A percentile compares a stretch with the other conserved stretches of the same genome.
These are phyloP conservation scores for Escarpia spicata DNA, from an alignment of 2,888 invertebrate species.

Conservation along the genomic window DNA sequence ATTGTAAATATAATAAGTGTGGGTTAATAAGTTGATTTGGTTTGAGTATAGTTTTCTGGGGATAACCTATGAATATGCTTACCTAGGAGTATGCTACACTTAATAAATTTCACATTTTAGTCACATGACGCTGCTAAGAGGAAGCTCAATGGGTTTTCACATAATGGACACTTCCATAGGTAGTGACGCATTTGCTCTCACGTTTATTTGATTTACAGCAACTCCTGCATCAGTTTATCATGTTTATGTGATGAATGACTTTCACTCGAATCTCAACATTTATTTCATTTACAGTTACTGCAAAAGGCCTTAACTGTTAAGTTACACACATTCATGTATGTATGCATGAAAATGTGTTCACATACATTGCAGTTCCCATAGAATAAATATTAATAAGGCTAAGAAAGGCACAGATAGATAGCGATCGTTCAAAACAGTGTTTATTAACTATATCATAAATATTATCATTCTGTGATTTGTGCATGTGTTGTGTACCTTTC, in stretches of 20 bases:
- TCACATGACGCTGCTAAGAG: background rate
- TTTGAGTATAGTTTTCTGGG: no score
- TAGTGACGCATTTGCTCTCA: background rate
- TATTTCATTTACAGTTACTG: background rate
- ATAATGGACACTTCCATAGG: background rate
- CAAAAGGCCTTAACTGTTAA: background rate
- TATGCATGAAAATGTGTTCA: background rate
- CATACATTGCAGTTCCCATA: background rate
- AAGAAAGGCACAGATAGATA: no score
- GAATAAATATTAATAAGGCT: no score
- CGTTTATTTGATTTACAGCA: background rate
- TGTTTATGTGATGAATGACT: background rate
- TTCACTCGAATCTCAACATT: background rate
- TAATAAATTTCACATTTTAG: no score
- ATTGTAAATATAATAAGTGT: no score
- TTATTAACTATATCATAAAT: background rate
- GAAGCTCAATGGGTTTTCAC: background rate
- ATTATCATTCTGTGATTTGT: background rate
- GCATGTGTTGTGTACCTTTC: background rate
- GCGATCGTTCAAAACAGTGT: background rate
- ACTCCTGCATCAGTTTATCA: background rate
- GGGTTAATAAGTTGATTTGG: no score
- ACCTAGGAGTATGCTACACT: no score
- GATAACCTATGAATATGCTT: no score
- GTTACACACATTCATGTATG: background rate